Percentiles rank a stretch among this genome's conserved stretches.
phyloP scores from a whole-genome alignment of 2,888 invertebrate genomes.

The Magallana nippona region DNA sequence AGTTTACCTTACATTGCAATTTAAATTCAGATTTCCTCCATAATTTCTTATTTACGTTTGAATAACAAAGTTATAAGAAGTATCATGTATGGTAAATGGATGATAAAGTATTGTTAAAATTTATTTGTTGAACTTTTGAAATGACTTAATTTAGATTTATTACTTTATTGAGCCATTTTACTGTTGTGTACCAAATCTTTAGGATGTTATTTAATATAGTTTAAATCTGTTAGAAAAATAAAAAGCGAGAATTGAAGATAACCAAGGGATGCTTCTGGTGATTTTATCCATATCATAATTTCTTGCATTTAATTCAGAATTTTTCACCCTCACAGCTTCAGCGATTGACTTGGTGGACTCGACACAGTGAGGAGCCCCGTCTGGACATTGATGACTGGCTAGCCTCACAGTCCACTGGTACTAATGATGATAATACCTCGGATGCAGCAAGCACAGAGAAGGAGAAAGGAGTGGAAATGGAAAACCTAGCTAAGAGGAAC shows the following conservation, averaged over 20 bases:
- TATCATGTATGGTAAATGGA: no score
- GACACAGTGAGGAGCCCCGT: conserved; percentile 66
- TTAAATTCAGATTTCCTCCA: background rate
- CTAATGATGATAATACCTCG: background rate
- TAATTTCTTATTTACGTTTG: no score
- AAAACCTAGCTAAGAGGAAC: background rate
- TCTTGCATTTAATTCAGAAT: background rate
- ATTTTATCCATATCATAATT: background rate
- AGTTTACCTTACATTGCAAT: background rate
- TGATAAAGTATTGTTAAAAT: no score
- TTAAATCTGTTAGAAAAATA: no score
- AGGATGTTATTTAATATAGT: no score
- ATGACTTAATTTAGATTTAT: no score
- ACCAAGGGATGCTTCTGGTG: no score
- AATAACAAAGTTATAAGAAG: no score
- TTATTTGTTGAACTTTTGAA: no score
- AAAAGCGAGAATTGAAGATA: no score
- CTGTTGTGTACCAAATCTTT: no score
- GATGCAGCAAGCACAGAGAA: background rate
- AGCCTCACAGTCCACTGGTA: conserved; percentile 14
- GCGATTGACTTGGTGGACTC: conserved; percentile 68
- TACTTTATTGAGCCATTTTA: no score
- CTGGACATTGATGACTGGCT: conserved; percentile 61
- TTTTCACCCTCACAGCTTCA: conserved; percentile 54
- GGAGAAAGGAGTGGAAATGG: conserved; percentile 9